Percentiles rank a stretch among this genome's conserved stretches.
Conservation (phyloP, 2,113 vertebrate species). For the Chauna torquata region DNA sequence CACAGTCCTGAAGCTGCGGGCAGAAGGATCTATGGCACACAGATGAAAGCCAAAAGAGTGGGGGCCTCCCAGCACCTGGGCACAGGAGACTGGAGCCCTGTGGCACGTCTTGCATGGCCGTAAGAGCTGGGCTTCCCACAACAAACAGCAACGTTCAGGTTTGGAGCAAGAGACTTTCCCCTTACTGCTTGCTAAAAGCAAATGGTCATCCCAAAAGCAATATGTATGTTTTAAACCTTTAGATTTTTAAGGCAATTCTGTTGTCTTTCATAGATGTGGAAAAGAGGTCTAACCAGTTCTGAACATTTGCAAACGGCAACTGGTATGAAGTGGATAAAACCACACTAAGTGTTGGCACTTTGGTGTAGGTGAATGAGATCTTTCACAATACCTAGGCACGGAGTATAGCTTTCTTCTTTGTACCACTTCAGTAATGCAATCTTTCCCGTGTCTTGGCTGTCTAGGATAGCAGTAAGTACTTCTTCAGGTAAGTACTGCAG, state of each 20-base stretch:
- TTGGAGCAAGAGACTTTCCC: background rate
- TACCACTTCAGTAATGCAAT: background rate
- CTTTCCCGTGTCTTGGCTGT: background rate
- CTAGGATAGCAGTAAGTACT: background rate
- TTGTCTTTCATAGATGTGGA: background rate
- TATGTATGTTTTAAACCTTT: background rate
- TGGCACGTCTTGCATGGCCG: background rate
- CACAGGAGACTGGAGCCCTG: accelerated
- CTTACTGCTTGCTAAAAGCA: background rate
- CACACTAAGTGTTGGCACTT: background rate
- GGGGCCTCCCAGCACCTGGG: too few species aligned
- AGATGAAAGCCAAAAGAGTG: background rate
- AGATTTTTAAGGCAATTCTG: background rate
- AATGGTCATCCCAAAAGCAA: background rate
- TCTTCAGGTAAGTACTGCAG: background rate
- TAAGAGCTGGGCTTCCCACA: background rate
- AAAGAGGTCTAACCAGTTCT: background rate
- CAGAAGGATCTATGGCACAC: background rate
- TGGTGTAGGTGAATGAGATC: background rate
- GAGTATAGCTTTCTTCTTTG: background rate
- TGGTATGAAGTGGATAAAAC: background rate
- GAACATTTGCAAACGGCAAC: background rate
- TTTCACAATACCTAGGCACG: background rate
- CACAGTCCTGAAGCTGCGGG: background rate
- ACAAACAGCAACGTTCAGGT: accelerated